These are phyloP conservation scores for Nephotettix cincticeps DNA, from an alignment of 1,140 invertebrate species.

Conservation along the genomic window DNA sequence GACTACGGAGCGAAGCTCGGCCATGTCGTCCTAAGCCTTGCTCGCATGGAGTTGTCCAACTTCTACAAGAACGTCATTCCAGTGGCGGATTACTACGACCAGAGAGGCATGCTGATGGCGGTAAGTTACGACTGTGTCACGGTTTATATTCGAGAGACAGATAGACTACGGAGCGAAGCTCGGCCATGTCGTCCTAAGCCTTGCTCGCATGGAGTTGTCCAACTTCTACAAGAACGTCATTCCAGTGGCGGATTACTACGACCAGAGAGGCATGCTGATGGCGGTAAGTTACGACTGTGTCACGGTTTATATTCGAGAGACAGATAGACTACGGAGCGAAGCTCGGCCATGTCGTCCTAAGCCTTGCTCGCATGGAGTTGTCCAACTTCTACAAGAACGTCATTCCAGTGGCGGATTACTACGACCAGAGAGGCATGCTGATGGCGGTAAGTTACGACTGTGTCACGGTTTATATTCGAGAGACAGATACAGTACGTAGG, in stretches of 20 bases:
- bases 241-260: slow-evolving; percentile 86
- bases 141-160: slow-evolving; percentile 75
- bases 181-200: slow-evolving; percentile 79
- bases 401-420: slow-evolving; percentile 86
- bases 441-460: slow-evolving; percentile 72
- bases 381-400: slow-evolving; percentile 86
- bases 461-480: too few relatives aligned
- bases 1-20: slow-evolving; percentile 86
- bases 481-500: too few relatives aligned
- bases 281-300: slow-evolving; percentile 74
- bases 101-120: slow-evolving; percentile 76
- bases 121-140: slow-evolving; percentile 64
- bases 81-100: slow-evolving; percentile 86
- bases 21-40: slow-evolving; percentile 80
- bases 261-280: slow-evolving; percentile 79
- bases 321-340: slow-evolving; percentile 89
- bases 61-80: slow-evolving; percentile 88
- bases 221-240: slow-evolving; percentile 88
- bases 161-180: slow-evolving; percentile 87
- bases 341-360: slow-evolving; percentile 81
- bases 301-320: too few relatives aligned
- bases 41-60: slow-evolving; percentile 83
- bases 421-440: slow-evolving; percentile 82
- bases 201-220: slow-evolving; percentile 82
- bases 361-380: slow-evolving; percentile 81